Base-by-base conservation (phyloP, 1,140 invertebrate species). In the Lordiphosa stackelbergi region DNA sequence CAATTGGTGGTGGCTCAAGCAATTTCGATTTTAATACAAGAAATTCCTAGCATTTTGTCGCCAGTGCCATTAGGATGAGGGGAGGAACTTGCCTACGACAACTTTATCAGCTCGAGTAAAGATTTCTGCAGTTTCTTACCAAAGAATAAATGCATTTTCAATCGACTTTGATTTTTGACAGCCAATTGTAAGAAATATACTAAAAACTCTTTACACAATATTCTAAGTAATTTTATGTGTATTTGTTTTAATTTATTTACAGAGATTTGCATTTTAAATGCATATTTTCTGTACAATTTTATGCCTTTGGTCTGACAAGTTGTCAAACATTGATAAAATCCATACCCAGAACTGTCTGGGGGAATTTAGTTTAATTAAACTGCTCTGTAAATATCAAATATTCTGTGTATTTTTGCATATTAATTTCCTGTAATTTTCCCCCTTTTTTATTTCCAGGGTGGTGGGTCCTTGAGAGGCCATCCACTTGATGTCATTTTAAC, bases 21-120 rank as follows among this genome's bases (percentile, higher is more conserved):
- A 40, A 75, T 81, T 79, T 81, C 75, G 75, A 83, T 72, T 79
- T 78, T 81, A 81, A 81, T 81, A 81, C 75, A 75, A 72, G 51
- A 83, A 83, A 81, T 81, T 81, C 75, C 77, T 43, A 46, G 47
- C 75, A 83, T 75, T 70, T 64, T 83, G 68, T 65, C 72, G 55
- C 46, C 66, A 60, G 55, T 53, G 37, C 55, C 54, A 66, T 73
- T 66, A 53, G 46, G 34, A 43, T 41, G 34, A 46, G 52, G 53
- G 22, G 48, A 53, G 24, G 49, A 34, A 31, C 45, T 59, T 48
- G 68, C 58, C 45, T 42, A 68, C 73, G 74, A 79, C 74, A 79
- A 73, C 74, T 73, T 79, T 79, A 79, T 79, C 53, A 37, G 54
- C 16, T 8, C 7, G 34, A 46, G 19, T 42, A 52, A 57, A 53